Evolutionary conservation across 2,113 vertebrate genomes (phyloP).

Genomic region (Caretta caretta): DNA sequence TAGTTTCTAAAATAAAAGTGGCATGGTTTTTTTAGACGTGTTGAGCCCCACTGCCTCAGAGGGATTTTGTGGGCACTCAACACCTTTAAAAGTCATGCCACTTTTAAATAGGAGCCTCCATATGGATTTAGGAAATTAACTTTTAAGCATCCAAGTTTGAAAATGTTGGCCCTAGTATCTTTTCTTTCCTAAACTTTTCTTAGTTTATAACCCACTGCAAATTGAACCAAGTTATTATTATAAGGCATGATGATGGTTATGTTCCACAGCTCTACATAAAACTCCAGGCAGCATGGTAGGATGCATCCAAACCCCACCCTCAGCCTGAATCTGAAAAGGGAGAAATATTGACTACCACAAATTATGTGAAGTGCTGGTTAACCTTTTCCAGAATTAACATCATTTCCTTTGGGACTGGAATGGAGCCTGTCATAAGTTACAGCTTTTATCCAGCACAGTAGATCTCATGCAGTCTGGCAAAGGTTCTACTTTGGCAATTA

Average conservation of each 20-base stretch:
- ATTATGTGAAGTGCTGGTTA: constrained; percentile 59
- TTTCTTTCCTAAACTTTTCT: not conserved
- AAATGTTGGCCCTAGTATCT: not conserved
- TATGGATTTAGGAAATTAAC: accelerated
- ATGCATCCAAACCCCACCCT: not conserved
- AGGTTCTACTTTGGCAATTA: constrained; percentile 76
- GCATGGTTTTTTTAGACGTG: not conserved
- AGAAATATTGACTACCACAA: not conserved
- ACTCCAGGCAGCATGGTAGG: not conserved
- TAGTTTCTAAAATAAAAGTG: not conserved
- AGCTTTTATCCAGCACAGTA: constrained; percentile 55
- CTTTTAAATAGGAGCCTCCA: not conserved
- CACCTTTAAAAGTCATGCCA: not conserved
- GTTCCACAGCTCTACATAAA: not conserved
- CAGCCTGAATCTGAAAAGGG: constrained; percentile 1
- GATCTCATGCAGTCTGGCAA: constrained; percentile 59
- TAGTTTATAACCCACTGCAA: not conserved
- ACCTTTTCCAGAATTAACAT: constrained; percentile 59
- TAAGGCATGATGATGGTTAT: not conserved
- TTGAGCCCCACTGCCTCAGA: not conserved
- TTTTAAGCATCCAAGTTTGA: not conserved
- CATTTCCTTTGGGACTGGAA: constrained; percentile 61
- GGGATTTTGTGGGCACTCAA: not conserved
- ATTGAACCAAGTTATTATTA: not conserved
- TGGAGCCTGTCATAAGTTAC: constrained; percentile 40